Base-by-base conservation (phyloP, 2,797 vertebrate genomes). In the Gymnopithys bicolor region DNA sequence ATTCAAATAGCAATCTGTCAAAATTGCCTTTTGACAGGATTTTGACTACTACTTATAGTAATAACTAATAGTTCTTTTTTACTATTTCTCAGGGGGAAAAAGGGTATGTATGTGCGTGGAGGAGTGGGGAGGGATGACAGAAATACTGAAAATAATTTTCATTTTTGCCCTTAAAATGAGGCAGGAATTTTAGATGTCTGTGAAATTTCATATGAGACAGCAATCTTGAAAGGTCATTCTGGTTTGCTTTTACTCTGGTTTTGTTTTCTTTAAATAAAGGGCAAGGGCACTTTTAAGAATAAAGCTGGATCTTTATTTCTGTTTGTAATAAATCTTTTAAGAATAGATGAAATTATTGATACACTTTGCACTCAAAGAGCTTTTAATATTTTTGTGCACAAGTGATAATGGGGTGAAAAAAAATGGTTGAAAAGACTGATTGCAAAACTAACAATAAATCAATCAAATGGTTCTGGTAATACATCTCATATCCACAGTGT, bases 301-400 rank as follows among this genome's bases (percentile, higher is more conserved):
- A 37, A 83, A 76, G 5, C 5, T 30, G 14, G 41, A 4, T 55
- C 8, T 81, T 91, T 87, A 80, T 48, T 96, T 60, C 33, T 56
- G 3, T 59, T 79, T 56, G 27, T 48, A 49, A 84, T 89, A 89
- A 83, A 59, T 46, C 51, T 58, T 88, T 89, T 70, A 66, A 52
- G 43, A 91, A 89, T 41, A 82, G 23, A 63, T 67, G 43, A 76
- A 69, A 49, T 66, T 83, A 82, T 28, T 94, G 95, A 86, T 94
- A 93, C 60, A 77, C 28, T 25, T 81, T 49, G 41, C 63, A 87
- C 85, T 97, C 82, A 94, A 94, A 90, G 64, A 68, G 82, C 93
- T 96, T 96, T 87, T 96, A 96, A 92, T 93, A 69, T 90, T 89
- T 97, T 96, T 97, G 91, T 24, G 32, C 86, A 78, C 80, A 95